A percentile compares a stretch with the other conserved stretches of the same genome.
Evolutionary conservation across 2,888 invertebrate genomes (phyloP).

Genomic region (Hirtodrosophila alboralis): DNA sequence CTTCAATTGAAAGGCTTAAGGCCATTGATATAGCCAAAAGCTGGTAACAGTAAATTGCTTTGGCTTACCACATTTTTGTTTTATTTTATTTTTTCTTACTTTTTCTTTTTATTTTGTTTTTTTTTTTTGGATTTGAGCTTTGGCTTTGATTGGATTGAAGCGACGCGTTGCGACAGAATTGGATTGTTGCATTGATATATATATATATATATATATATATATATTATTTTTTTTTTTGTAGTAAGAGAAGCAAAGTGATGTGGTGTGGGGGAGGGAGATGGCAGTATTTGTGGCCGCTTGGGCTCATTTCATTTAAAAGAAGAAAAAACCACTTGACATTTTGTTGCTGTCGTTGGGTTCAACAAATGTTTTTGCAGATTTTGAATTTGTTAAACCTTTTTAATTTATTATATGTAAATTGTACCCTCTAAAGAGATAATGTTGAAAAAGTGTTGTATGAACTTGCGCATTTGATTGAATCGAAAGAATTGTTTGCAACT

Average conservation of each 20-base stretch:
- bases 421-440: too few species aligned
- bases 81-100: background rate
- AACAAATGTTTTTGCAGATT: constrained; percentile 3
- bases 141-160: constrained; percentile 47
- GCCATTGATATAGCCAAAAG: background rate
- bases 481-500: too few species aligned
- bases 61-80: background rate
- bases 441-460: too few species aligned
- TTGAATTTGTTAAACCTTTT: too few species aligned
- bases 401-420: too few species aligned
- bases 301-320: constrained; percentile 25
- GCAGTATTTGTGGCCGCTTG: constrained; percentile 30
- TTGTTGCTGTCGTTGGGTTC: constrained; percentile 20
- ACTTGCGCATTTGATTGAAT: too few species aligned
- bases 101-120: background rate
- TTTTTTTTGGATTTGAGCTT: constrained; percentile 25
- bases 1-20: constrained; percentile 4
- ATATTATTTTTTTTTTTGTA: too few species aligned
- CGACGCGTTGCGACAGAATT: constrained; percentile 27
- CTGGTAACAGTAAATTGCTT: background rate
- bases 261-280: too few species aligned
- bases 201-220: too few species aligned
- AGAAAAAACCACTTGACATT: constrained; percentile 33
- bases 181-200: constrained; percentile 49
- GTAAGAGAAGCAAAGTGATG: too few species aligned